phyloP scores from a whole-genome alignment of 2,113 vertebrate species.

The Strix uralensis region DNA sequence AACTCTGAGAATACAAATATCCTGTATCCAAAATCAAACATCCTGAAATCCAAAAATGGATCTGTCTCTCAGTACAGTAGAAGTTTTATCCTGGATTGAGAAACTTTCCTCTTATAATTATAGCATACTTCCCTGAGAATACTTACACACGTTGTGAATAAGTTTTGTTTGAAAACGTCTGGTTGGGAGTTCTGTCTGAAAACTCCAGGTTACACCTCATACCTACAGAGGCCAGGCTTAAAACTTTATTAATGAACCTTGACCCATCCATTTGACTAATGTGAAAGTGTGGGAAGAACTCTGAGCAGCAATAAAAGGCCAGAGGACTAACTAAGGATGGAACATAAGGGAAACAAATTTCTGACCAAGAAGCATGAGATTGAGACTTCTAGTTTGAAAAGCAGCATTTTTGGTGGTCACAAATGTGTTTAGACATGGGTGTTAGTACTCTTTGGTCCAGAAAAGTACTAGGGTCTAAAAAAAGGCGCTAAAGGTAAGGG shows the following conservation, averaged over 20 bases:
- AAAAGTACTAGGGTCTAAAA: neutral
- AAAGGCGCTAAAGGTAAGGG: neutral
- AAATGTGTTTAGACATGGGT: rapidly evolving
- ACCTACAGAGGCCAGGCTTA: neutral
- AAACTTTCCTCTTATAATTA: neutral
- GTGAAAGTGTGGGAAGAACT: neutral
- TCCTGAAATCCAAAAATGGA: too few species aligned
- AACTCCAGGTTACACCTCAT: neutral
- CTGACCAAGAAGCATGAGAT: neutral
- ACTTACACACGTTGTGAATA: neutral
- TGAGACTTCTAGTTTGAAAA: neutral
- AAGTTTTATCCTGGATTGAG: neutral
- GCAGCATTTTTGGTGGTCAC: rapidly evolving
- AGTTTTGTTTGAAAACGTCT: neutral
- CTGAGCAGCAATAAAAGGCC: neutral
- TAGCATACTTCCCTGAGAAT: neutral
- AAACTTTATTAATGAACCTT: neutral
- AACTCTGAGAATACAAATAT: neutral
- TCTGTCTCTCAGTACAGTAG: neutral
- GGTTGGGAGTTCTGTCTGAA: neutral
- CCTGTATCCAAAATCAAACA: neutral
- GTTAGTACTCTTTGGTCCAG: neutral
- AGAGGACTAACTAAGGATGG: neutral
- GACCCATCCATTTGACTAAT: neutral
- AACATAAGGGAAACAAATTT: neutral